Conservation (phyloP, 2,113 vertebrate genomes). For the Lates calcarifer region DNA sequence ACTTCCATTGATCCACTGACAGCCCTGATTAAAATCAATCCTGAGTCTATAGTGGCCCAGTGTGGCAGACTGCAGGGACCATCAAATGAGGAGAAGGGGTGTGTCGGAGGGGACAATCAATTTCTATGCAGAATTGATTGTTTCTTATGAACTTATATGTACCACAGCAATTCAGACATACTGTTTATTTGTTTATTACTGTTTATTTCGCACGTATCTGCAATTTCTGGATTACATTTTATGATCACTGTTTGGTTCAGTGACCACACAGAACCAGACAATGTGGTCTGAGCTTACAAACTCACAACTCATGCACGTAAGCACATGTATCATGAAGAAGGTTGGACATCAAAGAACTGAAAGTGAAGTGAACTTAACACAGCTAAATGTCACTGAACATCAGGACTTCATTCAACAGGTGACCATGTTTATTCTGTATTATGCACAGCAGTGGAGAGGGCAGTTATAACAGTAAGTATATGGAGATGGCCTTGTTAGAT, state of each 20-base stretch:
- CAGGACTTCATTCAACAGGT: neutral
- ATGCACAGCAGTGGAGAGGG: neutral
- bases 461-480: neutral
- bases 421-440: neutral
- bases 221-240: neutral
- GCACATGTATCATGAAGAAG: too few relatives aligned
- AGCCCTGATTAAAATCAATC: slow-evolving; percentile 84
- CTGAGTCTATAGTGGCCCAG: slow-evolving; percentile 60
- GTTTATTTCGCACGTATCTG: neutral
- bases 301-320: neutral
- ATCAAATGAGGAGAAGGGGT: slow-evolving; percentile 44
- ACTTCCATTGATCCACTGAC: slow-evolving; percentile 82
- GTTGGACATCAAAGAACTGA: neutral
- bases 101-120: slow-evolving; percentile 3
- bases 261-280: neutral
- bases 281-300: neutral
- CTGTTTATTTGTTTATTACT: neutral
- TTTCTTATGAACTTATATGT: neutral
- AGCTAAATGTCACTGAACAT: neutral
- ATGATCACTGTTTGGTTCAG: neutral
- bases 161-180: neutral
- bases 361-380: neutral
- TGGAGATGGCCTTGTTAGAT: neutral
- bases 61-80: slow-evolving; percentile 60
- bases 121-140: slow-evolving; percentile 1